Conservation (phyloP, 2,888 invertebrate species). For the Cryptocephalus moraei region DNA sequence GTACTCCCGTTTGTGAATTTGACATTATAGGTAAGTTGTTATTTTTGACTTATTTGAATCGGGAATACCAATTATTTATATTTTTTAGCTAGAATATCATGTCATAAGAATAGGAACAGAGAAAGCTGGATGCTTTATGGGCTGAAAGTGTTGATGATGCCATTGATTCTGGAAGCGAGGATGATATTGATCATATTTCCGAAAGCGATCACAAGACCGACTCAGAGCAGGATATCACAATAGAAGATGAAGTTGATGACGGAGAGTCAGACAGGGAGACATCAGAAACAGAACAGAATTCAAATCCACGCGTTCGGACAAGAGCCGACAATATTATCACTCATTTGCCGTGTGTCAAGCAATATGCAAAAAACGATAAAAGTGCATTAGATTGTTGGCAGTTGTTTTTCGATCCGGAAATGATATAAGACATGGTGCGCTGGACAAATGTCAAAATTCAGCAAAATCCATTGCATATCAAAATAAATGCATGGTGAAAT, state of each 20-base stretch:
- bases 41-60: no score
- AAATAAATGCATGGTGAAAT: constrained; percentile 1
- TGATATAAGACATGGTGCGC: constrained; percentile 2
- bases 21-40: no score
- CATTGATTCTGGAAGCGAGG: not conserved
- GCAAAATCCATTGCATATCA: constrained; percentile 1
- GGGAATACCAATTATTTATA: no score
- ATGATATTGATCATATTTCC: constrained; percentile 1
- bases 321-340: constrained; percentile 1
- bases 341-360: not conserved
- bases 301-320: not conserved
- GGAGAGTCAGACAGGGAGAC: not conserved
- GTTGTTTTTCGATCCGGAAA: not conserved
- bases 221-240: constrained; percentile 3
- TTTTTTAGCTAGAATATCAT: no score
- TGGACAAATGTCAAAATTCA: constrained; percentile 1
- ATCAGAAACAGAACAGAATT: not conserved
- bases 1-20: no score
- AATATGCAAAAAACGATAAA: not conserved
- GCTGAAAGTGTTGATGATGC: no score
- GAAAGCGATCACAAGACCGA: constrained; percentile 4
- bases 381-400: constrained; percentile 1
- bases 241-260: constrained; percentile 2
- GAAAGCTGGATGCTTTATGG: no score
- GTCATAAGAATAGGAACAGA: no score